These are phyloP conservation scores for Meiosimyza decipiens DNA, from an alignment of 2,888 invertebrate genomes.

Conservation along the genomic window DNA sequence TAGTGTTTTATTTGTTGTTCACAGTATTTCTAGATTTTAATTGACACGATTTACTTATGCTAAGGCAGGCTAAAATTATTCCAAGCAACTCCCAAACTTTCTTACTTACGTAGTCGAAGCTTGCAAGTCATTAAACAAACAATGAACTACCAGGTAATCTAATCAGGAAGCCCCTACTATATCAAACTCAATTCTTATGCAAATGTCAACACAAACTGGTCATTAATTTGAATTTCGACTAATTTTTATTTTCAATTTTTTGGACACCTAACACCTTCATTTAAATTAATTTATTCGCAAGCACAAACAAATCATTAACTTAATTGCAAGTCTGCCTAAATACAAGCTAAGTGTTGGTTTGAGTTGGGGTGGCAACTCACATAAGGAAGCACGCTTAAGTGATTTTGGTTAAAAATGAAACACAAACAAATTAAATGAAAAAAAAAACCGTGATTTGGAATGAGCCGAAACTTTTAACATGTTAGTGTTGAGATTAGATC, in stretches of 20 bases:
- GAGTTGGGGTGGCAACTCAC: background rate
- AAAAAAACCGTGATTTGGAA: background rate
- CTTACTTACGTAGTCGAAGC: too few species aligned
- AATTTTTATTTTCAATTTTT: background rate
- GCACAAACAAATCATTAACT: conserved; percentile 50
- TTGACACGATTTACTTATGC: too few species aligned
- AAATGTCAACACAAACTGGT: conserved; percentile 18
- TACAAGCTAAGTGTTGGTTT: background rate
- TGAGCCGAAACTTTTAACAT: background rate
- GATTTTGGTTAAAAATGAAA: conserved; percentile 5
- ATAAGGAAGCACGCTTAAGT: conserved; percentile 39
- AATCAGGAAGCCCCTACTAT: too few species aligned
- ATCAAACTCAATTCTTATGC: background rate
- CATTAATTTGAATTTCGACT: conserved; percentile 17
- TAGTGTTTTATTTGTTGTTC: too few species aligned
- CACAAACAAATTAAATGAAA: background rate
- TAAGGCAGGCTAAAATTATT: too few species aligned
- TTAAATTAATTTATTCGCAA: conserved; percentile 61
- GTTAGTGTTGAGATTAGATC: conserved; percentile 13
- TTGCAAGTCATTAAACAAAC: too few species aligned
- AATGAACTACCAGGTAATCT: too few species aligned
- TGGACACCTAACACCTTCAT: conserved; percentile 55
- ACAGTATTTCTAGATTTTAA: too few species aligned
- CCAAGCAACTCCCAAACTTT: too few species aligned
- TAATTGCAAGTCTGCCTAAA: conserved; percentile 12